Evolutionary conservation across 2,888 invertebrate genomes (phyloP), one percentile per base, ranked within the genome.

Genomic region (Dolomedes plantarius): DNA sequence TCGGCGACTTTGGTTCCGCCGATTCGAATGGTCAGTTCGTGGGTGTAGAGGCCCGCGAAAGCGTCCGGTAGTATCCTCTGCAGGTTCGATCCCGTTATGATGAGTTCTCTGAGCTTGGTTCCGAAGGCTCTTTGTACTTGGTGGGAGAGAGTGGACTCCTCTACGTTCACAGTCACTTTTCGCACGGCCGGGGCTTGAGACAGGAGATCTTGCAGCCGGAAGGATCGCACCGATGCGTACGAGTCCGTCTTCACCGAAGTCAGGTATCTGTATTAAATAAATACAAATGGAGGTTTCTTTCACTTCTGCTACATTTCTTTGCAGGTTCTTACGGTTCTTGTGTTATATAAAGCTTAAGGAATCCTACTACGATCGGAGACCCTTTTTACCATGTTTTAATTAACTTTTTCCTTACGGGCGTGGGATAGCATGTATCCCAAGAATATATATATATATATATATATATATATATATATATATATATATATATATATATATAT

Each of bases 111-210:
- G 65, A 97, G 93, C 91, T 96, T 96, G 50, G 94, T 94, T 72
- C 95, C 95, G 89, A 96, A 95, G 50, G 95, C 93, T 89, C 95
- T 94, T 87, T 94, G 94, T 81, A 97, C 92, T 90, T 96, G 96
- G 87, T 95, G 94, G 28, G 94, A 94, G 89, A 97, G 93, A 56
- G 93, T 92, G 27, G 94, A 92, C 90, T 96, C 96, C 86, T 94
- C 93, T 90, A 96, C 94, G 90, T 95, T 94, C 88, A 97, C 93
- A 9, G 75, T 39, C n/a, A 88, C 87, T 27, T 82, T 87, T 64
- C 81, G 79, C 3, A 89, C 72, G 1, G 89, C 82, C 9, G 39
- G 16, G 13, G 82, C 73, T 67, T 88, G 83, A 7, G 89, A 68
- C 16, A 89, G 71, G n/a, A 89, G 68, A 28, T 89, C 89, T 41